Conservation (phyloP, 2,888 invertebrate genomes). For the Scelioninae gen. 2 region DNA sequence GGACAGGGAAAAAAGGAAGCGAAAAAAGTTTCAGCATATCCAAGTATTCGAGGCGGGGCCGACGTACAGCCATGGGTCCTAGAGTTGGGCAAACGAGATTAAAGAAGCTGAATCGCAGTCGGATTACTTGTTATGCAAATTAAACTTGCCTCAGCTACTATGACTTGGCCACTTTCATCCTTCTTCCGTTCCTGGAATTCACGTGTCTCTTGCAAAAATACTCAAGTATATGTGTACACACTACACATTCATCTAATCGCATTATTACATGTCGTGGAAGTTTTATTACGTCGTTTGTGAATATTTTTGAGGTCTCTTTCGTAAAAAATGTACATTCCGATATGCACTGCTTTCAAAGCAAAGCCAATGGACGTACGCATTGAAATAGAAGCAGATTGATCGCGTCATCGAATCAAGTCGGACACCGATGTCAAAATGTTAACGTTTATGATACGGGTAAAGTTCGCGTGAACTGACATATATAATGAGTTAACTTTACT, state of each 20-base stretch:
- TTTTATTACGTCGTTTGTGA: constrained; percentile 35
- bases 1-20: constrained; percentile 13
- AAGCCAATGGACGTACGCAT: constrained; percentile 27
- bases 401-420: constrained; percentile 15
- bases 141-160: constrained; percentile 58
- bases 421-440: neutral
- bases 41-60: constrained; percentile 44
- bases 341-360: constrained; percentile 9
- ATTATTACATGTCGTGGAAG: constrained; percentile 43
- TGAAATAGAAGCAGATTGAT: constrained; percentile 15
- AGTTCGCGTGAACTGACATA: neutral
- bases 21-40: constrained; percentile 54
- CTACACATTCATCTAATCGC: constrained; percentile 32
- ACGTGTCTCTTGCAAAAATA: constrained; percentile 54
- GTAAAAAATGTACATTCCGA: constrained; percentile 16
- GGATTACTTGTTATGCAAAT: constrained; percentile 64
- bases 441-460: neutral
- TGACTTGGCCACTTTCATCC: constrained; percentile 56
- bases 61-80: constrained; percentile 42
- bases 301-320: constrained; percentile 33
- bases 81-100: constrained; percentile 59
- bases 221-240: constrained; percentile 24
- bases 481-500: constrained; percentile 1
- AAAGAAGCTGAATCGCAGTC: constrained; percentile 62
- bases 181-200: constrained; percentile 38